Conservation (phyloP, 2,113 vertebrate genomes). For the Chlorocebus sabaeus region DNA sequence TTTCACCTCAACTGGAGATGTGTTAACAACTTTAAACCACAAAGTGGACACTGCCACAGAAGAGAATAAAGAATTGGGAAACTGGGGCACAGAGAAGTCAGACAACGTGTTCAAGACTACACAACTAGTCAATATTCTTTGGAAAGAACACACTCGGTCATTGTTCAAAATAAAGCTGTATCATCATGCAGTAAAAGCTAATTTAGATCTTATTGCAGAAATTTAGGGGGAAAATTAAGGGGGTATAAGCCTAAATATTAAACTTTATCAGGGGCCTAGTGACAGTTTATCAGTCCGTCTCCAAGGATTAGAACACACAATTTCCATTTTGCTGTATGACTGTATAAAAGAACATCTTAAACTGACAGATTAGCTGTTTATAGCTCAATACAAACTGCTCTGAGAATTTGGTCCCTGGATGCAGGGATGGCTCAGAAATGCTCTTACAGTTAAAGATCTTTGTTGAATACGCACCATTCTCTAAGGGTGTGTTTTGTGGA, state of each 20-base stretch:
- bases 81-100: neutral
- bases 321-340: neutral
- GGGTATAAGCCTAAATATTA: neutral
- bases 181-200: conserved; percentile 1
- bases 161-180: conserved; percentile 9
- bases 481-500: neutral
- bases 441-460: neutral
- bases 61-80: neutral
- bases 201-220: conserved; percentile 40
- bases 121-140: neutral
- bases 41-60: neutral
- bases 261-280: neutral
- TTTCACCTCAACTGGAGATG: neutral
- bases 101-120: neutral
- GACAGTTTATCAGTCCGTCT: neutral
- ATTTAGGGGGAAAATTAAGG: neutral
- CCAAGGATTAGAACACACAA: neutral
- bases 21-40: neutral
- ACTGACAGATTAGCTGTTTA: neutral
- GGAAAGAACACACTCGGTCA: neutral
- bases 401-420: neutral
- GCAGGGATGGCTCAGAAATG: neutral
- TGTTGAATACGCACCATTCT: neutral
- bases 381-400: neutral
- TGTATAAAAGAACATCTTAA: neutral